phyloP scores from a whole-genome alignment of 64 coral and sea anemone species.

The Dendronephthya gigantea region DNA sequence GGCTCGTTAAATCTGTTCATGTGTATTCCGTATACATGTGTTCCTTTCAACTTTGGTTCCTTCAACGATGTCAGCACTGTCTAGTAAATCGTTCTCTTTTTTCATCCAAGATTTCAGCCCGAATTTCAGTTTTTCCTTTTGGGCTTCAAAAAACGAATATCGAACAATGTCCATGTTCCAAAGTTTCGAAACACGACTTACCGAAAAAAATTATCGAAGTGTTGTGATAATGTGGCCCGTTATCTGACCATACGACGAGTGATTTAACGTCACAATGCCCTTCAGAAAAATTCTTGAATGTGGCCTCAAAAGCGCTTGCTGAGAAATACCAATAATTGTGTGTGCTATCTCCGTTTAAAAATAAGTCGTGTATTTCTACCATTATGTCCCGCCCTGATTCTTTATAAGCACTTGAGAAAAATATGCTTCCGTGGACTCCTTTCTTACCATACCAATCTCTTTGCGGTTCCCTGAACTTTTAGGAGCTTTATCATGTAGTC shows the following conservation, averaged over 20 bases:
- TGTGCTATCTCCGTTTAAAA: constrained; percentile 21
- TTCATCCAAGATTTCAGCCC: no score
- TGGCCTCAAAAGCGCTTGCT: constrained; percentile 30
- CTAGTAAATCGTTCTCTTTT: constrained; percentile 16
- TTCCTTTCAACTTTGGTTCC: constrained; percentile 40
- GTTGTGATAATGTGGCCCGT: no score
- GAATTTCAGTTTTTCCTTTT: no score
- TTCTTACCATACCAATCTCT: constrained; percentile 49
- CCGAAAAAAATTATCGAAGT: no score
- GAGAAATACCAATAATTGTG: constrained; percentile 46
- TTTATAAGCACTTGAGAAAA: constrained; percentile 22
- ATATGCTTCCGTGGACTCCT: constrained; percentile 40
- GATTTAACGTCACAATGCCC: constrained; percentile 14
- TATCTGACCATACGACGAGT: constrained; percentile 29
- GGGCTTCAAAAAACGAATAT: no score
- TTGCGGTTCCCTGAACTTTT: constrained; percentile 34
- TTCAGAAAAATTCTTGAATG: constrained; percentile 9
- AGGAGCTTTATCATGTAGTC: constrained; percentile 56
- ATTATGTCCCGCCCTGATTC: neutral
- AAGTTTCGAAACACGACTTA: neutral
- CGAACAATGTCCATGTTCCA: constrained; percentile 21
- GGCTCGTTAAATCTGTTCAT: constrained; percentile 29
- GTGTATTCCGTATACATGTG: constrained; percentile 36
- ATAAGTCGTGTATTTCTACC: constrained; percentile 35
- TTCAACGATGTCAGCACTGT: constrained; percentile 10